Conservation (phyloP, 2,797 vertebrate species). For the Eleutherodactylus coqui region DNA sequence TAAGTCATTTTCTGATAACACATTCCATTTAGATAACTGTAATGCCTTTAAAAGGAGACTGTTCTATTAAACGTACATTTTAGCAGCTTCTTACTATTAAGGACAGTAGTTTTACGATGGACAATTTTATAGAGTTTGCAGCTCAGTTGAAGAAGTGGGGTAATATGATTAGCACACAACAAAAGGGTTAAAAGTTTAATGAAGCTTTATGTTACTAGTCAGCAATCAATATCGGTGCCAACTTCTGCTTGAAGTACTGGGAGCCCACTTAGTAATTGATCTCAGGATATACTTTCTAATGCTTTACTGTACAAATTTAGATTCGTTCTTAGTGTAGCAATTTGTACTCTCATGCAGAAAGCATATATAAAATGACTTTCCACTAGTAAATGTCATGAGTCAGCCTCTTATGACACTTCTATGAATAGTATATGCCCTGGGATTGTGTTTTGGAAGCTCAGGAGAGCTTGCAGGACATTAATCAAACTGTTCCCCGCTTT, state of each 20-base stretch:
- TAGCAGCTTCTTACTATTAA: neutral
- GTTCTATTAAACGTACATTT: neutral
- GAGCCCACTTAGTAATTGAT: slow-evolving; percentile 43
- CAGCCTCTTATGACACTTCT: slow-evolving; percentile 51
- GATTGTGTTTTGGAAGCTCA: slow-evolving; percentile 19
- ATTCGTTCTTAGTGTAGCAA: slow-evolving; percentile 35
- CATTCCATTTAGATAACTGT: no score
- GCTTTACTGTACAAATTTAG: slow-evolving; percentile 50
- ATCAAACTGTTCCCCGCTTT: slow-evolving; percentile 31
- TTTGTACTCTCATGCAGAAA: slow-evolving; percentile 45
- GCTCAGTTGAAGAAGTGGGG: neutral
- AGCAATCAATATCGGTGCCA: slow-evolving; percentile 27
- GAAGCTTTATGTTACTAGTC: slow-evolving; percentile 23
- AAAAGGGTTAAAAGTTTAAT: slow-evolving; percentile 18
- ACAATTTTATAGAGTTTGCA: neutral
- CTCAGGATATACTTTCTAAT: slow-evolving; percentile 43
- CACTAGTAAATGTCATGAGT: slow-evolving; percentile 48
- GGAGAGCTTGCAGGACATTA: slow-evolving; percentile 36
- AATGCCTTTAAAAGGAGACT: neutral
- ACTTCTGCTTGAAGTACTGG: slow-evolving; percentile 16
- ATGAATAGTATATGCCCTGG: slow-evolving; percentile 53
- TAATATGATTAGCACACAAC: neutral
- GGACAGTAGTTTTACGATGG: neutral
- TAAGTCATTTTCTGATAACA: no score
- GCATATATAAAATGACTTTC: slow-evolving; percentile 44